Conservation (phyloP, 1,140 invertebrate species). For the Macrobrachium rosenbergii region DNA sequence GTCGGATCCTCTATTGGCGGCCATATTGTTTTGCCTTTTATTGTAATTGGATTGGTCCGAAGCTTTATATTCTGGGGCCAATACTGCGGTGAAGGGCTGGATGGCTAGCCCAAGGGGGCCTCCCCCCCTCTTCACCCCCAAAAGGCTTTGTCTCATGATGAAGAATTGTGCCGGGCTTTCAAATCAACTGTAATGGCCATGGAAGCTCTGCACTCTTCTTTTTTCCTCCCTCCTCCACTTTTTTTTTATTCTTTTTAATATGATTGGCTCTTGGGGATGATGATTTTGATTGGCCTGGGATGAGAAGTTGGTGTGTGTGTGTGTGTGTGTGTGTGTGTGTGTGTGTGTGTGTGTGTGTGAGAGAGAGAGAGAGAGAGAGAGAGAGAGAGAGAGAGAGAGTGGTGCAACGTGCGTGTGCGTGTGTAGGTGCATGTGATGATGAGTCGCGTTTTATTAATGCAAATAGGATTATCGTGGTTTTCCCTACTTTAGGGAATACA, state of each 20-base stretch:
- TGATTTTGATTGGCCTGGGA: constrained; percentile 57
- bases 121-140: too few relatives aligned
- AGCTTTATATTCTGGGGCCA: constrained; percentile 49
- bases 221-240: too few relatives aligned
- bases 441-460: too few relatives aligned
- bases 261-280: constrained; percentile 47
- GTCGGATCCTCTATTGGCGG: constrained; percentile 48
- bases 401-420: not conserved
- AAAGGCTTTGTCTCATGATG: constrained; percentile 48
- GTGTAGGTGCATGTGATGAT: not conserved
- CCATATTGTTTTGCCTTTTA: constrained; percentile 62
- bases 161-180: constrained; percentile 52
- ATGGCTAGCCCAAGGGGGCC: not conserved
- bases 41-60: constrained; percentile 58
- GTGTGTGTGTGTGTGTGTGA: constrained; percentile 13
- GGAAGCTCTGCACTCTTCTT: constrained; percentile 13
- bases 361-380: constrained; percentile 39
- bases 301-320: constrained; percentile 41
- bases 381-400: not conserved
- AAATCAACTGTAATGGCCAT: constrained; percentile 55
- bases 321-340: constrained; percentile 10
- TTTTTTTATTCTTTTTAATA: constrained; percentile 36
- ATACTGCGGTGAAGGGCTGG: constrained; percentile 20
- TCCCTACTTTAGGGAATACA: too few relatives aligned
- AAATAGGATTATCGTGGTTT: too few relatives aligned